Evolutionary conservation across 2,113 vertebrate species (phyloP), one percentile per base, ranked within the genome.

Genomic region (Toxostoma redivivum): DNA sequence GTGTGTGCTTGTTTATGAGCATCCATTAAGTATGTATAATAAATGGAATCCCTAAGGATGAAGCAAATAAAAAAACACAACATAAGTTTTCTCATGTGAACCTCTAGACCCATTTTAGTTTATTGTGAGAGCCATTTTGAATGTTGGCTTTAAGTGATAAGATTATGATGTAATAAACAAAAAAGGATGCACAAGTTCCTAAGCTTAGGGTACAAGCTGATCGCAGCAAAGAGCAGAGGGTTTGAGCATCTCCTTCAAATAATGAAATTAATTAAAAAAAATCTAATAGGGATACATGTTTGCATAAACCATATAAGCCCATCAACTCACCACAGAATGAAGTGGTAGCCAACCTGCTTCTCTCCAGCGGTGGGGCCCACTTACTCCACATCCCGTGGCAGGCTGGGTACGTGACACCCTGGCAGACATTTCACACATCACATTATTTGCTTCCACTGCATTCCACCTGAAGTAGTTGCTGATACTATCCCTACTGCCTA

Each of bases 381-480:
- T 99, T 99, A 86, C 99, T 98, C 99, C 99, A 99, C 98, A 99
- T 98, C 74, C 99, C 99, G 0, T 99, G 99, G 95, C 99, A 99
- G 47, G 99, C 99, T 90, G 99, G 99, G 96, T 99, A 99, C 12
- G 99, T 99, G 88, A 99, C 99, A 0, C 99, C 99, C 99, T 99
- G 86, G 88, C 40, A 97, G 90, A 98, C 38, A 91, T 62, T 84
- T 90, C 54, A 84, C 40, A 69, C 21, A 62, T 79, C 19, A 91
- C 37, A 66, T 37, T 3, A 86, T 57, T 87, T 71, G 11, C 45
- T 82, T 90, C 44, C 56, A 66, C n/a, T 89, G 60, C 33, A 60
- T 65, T 94, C 78, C 81, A 40, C 28, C 45, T 53, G 28, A 81
- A 47, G 23, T 7, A 70, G 10, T 15, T 70, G 40, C 21, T 83